Evolutionary conservation across 2,113 vertebrate species (phyloP).

Genomic region (Ictidomys tridecemlineatus): DNA sequence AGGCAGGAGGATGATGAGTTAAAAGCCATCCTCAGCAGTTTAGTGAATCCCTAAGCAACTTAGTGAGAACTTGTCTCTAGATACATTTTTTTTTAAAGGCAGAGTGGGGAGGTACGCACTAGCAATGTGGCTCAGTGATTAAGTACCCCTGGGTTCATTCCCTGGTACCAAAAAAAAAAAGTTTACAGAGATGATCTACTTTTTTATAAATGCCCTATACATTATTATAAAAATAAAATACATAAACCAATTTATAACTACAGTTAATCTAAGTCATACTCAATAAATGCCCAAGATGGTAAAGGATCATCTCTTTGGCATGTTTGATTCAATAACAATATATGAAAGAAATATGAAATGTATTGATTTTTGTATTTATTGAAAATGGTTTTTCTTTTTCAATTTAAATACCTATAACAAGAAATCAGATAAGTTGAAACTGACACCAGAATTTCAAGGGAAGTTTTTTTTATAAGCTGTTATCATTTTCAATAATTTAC

Average conservation of each 20-base stretch:
- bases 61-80: no score
- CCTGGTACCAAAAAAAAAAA: no score
- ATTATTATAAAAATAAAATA: constrained; percentile 25
- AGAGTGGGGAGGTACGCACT: no score
- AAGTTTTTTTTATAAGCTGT: background rate
- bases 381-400: constrained; percentile 4
- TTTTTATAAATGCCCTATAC: background rate
- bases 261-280: background rate
- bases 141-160: no score
- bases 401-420: constrained; percentile 47
- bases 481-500: background rate
- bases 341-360: background rate
- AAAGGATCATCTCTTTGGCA: background rate
- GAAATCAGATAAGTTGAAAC: constrained; percentile 30
- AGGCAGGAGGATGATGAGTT: no score
- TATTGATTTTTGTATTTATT: constrained; percentile 11
- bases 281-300: constrained; percentile 9
- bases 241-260: background rate
- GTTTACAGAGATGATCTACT: background rate
- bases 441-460: background rate
- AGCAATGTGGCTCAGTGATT: no score
- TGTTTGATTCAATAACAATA: background rate
- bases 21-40: no score
- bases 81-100: no score
- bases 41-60: no score